Base-by-base conservation (phyloP, 1,140 invertebrate genomes). In the Danaus melanippus region DNA sequence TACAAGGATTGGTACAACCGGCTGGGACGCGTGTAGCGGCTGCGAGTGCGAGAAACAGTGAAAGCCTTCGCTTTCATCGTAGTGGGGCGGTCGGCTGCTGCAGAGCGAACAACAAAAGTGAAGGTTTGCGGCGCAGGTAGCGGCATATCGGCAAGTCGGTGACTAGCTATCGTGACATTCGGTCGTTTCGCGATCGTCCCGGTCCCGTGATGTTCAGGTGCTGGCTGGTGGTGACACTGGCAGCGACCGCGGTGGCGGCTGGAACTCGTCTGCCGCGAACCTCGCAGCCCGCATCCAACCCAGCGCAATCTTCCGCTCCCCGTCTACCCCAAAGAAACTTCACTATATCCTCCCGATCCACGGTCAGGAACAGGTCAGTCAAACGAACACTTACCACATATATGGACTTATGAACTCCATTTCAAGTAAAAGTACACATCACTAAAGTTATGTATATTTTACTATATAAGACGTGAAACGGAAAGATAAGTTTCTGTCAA, bases 11-110 rank as follows among this genome's bases (percentile, higher is more conserved):
- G 55, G 50, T 46, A 48, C 53, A 50, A 46, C 55, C 48, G 45
- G 51, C 63, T 53, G 58, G 41, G 40, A 43, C 50, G 55, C 52
- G 32, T 56, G 56, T 49, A 42, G 48, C 4, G 4, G 7, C 21
- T 7, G 4, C 21, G 21, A 32, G 21, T 32, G 32, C 43, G 49
- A 47, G 58, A 57, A 58, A 56, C 64, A 75, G 74, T 78, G 78
- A 79, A 84, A 84, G 80, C 78, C 73, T 66, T 67, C 69, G 70
- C 80, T 81, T 81, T 84, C 79, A 83, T 83, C 70, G 67, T 69
- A 71, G 77, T 79, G 79, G 77, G 76, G 77, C 70, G 62, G 52
- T 56, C 68, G 74, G 54, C 51, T 46, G 53, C 53, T 53, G 57
- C 46, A 63, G 63, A 56, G 60, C 67, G 64, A 51, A 74, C 71